A percentile compares a stretch with the other conserved stretches of the same genome.
phyloP scores from a whole-genome alignment of 1,140 invertebrate genomes.

The Halesus radiatus region DNA sequence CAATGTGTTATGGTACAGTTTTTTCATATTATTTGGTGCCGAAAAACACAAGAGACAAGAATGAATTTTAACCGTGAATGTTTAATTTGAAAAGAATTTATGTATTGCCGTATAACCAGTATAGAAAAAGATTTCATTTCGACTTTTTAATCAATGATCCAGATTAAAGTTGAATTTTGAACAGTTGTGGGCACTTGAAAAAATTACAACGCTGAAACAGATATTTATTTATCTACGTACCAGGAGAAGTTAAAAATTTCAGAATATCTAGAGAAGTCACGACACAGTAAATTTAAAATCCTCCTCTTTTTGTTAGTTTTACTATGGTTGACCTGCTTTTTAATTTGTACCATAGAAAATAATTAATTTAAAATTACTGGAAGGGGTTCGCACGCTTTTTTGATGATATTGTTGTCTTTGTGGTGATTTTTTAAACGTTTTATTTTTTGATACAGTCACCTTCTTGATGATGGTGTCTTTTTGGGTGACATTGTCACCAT shows the following conservation, averaged over 20 bases:
- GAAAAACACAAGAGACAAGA: no score
- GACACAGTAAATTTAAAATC: conserved; percentile 43
- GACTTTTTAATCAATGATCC: not conserved
- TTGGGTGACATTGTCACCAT: conserved; percentile 33
- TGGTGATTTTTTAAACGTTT: not conserved
- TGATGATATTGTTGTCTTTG: conserved; percentile 24
- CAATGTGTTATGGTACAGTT: no score
- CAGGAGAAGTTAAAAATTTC: conserved; percentile 16
- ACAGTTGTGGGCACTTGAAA: not conserved
- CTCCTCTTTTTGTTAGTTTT: conserved; percentile 28
- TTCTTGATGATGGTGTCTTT: not conserved
- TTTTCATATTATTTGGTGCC: no score
- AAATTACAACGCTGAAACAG: conserved; percentile 24
- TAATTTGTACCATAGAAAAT: conserved; percentile 52
- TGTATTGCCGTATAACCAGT: no score
- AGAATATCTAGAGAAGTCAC: conserved; percentile 45
- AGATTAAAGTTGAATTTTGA: conserved; percentile 31
- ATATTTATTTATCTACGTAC: not conserved
- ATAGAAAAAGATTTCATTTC: conserved; percentile 10
- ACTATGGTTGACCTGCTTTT: conserved; percentile 40
- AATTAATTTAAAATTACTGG: conserved; percentile 49
- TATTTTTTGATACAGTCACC: no score
- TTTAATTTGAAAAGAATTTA: not conserved
- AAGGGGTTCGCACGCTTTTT: conserved; percentile 17
- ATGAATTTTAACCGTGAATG: not conserved